A percentile compares a stretch with the other conserved stretches of the same genome.
Evolutionary conservation across 2,797 vertebrate genomes (phyloP).

Genomic region (Myotis findleyi): DNA sequence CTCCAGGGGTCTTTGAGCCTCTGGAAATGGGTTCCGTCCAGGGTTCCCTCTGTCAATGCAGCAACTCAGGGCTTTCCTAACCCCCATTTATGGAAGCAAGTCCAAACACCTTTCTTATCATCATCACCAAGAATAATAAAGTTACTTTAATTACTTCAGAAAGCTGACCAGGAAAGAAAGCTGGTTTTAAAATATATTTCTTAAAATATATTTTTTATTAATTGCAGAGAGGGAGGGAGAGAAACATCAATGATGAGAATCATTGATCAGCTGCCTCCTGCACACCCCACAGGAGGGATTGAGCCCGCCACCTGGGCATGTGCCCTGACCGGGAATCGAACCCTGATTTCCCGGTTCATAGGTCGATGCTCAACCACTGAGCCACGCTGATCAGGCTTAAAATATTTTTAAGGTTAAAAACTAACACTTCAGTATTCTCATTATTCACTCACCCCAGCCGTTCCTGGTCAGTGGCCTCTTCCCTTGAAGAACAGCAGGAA

Average conservation of each 20-base stretch:
- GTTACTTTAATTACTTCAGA: constrained; percentile 10
- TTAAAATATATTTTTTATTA: too few species aligned
- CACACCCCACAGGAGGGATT: too few species aligned
- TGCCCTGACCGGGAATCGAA: too few species aligned
- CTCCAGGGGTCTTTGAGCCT: not conserved
- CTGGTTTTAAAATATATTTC: not conserved
- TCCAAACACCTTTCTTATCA: not conserved
- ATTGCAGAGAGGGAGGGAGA: too few species aligned
- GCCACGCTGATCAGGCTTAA: too few species aligned
- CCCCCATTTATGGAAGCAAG: not conserved
- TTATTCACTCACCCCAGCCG: not conserved
- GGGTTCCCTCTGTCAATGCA: not conserved
- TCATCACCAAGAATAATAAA: not conserved
- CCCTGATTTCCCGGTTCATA: too few species aligned
- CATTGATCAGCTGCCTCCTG: too few species aligned
- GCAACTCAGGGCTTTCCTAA: not conserved
- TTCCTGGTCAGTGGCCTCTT: not conserved
- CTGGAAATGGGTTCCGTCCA: not conserved
- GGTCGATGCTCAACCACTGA: too few species aligned
- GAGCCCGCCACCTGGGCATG: too few species aligned
- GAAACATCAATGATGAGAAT: too few species aligned
- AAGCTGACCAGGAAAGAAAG: not conserved
- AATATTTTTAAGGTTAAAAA: constrained; percentile 1
- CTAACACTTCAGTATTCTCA: not conserved
- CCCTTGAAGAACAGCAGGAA: not conserved